Conservation (phyloP, 2,888 invertebrate species). For the Caenorhabditis sp. region DNA sequence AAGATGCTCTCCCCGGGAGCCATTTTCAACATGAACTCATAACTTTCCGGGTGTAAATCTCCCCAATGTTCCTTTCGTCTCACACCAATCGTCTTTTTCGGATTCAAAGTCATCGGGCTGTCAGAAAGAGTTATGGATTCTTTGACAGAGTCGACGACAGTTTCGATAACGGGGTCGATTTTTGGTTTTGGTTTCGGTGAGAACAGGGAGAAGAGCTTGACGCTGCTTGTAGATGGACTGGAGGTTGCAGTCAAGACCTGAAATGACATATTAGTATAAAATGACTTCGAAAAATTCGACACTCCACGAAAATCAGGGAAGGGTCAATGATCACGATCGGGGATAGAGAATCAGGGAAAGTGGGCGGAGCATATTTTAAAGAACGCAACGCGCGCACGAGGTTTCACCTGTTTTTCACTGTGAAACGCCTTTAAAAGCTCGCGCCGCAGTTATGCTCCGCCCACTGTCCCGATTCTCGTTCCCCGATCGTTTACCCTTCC, state of each 20-base stretch:
- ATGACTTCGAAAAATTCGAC: no score
- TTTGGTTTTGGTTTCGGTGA: slow-evolving; percentile 40
- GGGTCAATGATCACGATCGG: no score
- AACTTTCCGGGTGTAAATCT: slow-evolving; percentile 29
- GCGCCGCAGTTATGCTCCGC: no score
- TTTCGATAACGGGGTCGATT: neutral
- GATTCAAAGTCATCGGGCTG: neutral
- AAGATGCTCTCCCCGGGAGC: neutral
- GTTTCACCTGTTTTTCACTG: no score
- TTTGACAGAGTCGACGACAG: no score
- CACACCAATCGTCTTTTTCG: slow-evolving; percentile 1
- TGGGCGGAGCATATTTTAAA: no score
- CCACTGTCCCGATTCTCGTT: no score
- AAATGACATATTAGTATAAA: neutral
- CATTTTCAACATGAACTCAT: slow-evolving; percentile 29
- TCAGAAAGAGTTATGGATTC: slow-evolving; percentile 2
- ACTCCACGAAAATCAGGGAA: no score
- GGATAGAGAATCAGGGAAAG: no score
- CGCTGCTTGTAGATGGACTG: neutral
- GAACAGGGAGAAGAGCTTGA: slow-evolving; percentile 40
- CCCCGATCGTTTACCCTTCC: no score
- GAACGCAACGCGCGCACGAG: no score
- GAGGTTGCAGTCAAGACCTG: neutral
- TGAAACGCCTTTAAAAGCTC: no score
- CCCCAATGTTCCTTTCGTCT: slow-evolving; percentile 43